These are phyloP conservation scores for Cistogaster globosa DNA, from an alignment of 2,888 invertebrate genomes.

Conservation along the genomic window DNA sequence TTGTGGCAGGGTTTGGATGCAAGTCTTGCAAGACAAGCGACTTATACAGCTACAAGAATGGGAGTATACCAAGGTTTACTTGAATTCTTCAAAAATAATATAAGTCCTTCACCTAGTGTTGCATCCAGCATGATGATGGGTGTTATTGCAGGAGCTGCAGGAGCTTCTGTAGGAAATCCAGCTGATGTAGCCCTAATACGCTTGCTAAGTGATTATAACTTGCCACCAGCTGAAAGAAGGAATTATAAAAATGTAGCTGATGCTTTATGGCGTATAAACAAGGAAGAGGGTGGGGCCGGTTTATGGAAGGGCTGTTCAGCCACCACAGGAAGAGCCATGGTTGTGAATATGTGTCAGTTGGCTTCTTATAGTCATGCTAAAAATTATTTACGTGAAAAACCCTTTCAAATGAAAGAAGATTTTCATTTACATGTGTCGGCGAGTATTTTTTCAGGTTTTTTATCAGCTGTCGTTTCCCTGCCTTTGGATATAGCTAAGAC, in stretches of 20 bases:
- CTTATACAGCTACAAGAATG: slow-evolving; percentile 97
- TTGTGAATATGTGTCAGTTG: slow-evolving; percentile 98
- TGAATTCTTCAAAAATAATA: slow-evolving; percentile 87
- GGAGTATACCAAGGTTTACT: slow-evolving; percentile 96
- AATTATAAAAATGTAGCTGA: slow-evolving; percentile 97
- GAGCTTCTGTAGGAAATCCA: slow-evolving; percentile 96
- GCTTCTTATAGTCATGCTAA: slow-evolving; percentile 97
- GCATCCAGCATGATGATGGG: slow-evolving; percentile 92
- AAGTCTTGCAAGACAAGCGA: slow-evolving; percentile 96
- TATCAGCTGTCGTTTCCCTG: not conserved
- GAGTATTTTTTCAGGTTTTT: not conserved
- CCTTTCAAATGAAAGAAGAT: slow-evolving; percentile 86
- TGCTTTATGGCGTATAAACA: slow-evolving; percentile 90
- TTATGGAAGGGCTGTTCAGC: slow-evolving; percentile 97
- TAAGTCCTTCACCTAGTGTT: slow-evolving; percentile 89
- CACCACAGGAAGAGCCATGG: slow-evolving; percentile 97
- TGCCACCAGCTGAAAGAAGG: slow-evolving; percentile 93
- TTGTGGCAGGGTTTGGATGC: slow-evolving; percentile 97
- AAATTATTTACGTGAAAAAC: slow-evolving; percentile 85
- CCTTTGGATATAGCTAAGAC: not conserved
- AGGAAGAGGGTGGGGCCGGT: slow-evolving; percentile 90
- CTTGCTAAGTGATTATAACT: slow-evolving; percentile 99
- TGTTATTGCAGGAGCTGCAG: slow-evolving; percentile 89
- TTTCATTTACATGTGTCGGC: slow-evolving; percentile 88
- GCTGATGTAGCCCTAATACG: slow-evolving; percentile 98